These are phyloP conservation scores for Passer domesticus DNA, from an alignment of 2,113 vertebrate genomes.

Conservation along the genomic window DNA sequence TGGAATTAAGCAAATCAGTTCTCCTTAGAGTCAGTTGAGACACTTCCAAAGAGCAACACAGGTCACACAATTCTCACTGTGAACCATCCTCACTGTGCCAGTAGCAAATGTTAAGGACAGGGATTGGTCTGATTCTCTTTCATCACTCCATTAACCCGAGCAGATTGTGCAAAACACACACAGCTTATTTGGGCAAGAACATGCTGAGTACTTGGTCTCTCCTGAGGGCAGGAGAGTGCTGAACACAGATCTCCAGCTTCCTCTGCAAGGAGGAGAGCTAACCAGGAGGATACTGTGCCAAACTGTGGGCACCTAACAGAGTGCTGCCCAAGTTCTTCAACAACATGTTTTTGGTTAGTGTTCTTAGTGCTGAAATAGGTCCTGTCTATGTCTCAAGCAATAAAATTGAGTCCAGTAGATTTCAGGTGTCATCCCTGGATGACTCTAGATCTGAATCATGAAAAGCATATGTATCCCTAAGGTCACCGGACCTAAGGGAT, in stretches of 20 bases:
- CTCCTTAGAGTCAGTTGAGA: not conserved
- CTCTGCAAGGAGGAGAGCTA: not conserved
- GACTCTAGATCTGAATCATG: not conserved
- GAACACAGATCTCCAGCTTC: not conserved
- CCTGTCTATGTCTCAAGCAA: not conserved
- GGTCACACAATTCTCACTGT: not conserved
- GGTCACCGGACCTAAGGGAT: not conserved
- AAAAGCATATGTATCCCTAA: not conserved
- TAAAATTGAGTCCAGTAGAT: not conserved
- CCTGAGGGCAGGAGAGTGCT: not conserved
- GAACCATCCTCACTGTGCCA: not conserved
- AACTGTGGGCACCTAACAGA: not conserved
- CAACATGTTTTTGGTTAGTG: not conserved
- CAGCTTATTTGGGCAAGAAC: not conserved
- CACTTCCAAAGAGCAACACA: not conserved
- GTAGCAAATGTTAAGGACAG: not conserved
- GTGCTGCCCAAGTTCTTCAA: not conserved
- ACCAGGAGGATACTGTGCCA: not conserved
- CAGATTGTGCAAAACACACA: not conserved
- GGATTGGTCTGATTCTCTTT: not conserved
- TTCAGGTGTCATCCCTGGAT: not conserved
- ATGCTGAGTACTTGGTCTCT: not conserved
- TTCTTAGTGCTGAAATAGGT: not conserved
- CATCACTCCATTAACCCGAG: not conserved
- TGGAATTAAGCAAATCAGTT: rapidly evolving